Evolutionary conservation across 2,888 invertebrate species (phyloP).

Genomic region (Leucophora obtusa): DNA sequence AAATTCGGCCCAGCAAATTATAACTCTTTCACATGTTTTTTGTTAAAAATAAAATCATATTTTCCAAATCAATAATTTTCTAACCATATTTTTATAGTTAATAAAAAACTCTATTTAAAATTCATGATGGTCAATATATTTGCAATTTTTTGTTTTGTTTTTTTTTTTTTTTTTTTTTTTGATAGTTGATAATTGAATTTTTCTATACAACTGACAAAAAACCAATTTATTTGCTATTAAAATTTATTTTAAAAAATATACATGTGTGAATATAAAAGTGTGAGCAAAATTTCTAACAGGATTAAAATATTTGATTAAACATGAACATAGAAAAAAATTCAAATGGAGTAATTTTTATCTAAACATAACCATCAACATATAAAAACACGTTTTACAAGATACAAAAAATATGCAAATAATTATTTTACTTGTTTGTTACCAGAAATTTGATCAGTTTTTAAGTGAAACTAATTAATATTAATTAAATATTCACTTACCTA

Average conservation of each 20-base stretch:
- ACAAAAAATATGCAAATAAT: conserved; percentile 35
- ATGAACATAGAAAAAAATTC: neutral
- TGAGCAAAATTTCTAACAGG: neutral
- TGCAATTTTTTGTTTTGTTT: no score
- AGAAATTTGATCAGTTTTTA: conserved; percentile 36
- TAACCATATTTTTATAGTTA: neutral
- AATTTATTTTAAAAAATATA: no score
- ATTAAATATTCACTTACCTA: conserved; percentile 5
- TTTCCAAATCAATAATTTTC: neutral
- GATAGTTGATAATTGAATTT: neutral
- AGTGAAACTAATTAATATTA: conserved; percentile 46
- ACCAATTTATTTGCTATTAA: neutral
- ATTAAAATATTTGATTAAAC: neutral
- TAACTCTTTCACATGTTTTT: no score
- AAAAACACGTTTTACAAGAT: conserved; percentile 17
- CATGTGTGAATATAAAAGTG: no score
- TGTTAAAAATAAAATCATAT: neutral
- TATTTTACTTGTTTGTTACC: conserved; percentile 6
- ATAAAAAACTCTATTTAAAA: no score
- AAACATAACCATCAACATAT: conserved; percentile 13
- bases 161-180: neutral
- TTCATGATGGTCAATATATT: no score
- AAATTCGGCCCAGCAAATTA: no score
- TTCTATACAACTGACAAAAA: neutral
- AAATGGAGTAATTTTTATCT: conserved; percentile 33